Evolutionary conservation across 2,888 invertebrate species (phyloP), one percentile per base, ranked within the genome.

Genomic region (Rhingia campestris): DNA sequence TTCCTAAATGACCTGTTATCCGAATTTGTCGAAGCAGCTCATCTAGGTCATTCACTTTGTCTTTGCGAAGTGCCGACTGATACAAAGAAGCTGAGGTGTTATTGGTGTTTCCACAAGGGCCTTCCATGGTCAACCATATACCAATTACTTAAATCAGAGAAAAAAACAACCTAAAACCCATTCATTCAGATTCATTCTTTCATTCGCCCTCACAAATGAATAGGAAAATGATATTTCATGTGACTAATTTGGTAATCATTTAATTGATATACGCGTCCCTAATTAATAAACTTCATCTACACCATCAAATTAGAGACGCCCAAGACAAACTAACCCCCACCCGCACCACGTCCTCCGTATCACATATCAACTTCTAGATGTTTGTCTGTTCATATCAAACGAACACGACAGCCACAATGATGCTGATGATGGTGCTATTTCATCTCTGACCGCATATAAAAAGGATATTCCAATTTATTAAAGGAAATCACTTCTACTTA

Each of bases 381-480:
- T 74, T 69, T 69, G 51, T 47, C 22, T 22, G 6, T 22, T 32
- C 56, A 37, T 37, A 51, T 84, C 64, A 70, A 77, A 80, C 75
- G 70, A 70, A 70, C 74, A 82, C 63, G 35, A 64, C 66, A 14
- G 30, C 54, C 43, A 51, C 22, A 12, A n/a, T 39, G 3, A 61
- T 22, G 30, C 53, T 30, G 76, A 54, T 41, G 53, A 39, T 61
- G 80, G 45, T 75, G 70, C 43, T 66, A 80, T 80, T 75, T 84
- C 84, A 81, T 84, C 77, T 80, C 74, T 70, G 84, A 84, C 84
- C 84, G 84, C 84, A 84, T 84, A 84, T 80, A 84, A 84, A 84
- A 80, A 80, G 84, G 84, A 84, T 84, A 84, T 84, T 84, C 74
- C 85, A 85, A 85, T 85, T 85, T 85, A 85, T 85, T 81, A 85